Evolutionary conservation across 2,113 vertebrate genomes (phyloP).

Genomic region (Nothoprocta pentlandii): DNA sequence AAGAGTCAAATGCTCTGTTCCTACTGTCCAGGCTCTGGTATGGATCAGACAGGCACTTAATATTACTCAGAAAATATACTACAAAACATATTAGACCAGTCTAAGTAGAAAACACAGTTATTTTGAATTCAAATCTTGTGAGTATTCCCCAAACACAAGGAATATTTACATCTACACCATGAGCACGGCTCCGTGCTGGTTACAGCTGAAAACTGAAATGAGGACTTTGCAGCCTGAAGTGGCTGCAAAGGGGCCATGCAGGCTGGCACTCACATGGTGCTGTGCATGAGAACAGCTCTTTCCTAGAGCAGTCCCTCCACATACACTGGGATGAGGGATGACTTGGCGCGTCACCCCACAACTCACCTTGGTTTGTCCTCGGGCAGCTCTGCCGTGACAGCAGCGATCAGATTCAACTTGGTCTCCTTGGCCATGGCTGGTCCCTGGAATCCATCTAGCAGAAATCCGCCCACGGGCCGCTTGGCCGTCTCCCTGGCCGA

Average conservation of each 20-base stretch:
- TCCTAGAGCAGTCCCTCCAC: background rate
- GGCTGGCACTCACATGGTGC: background rate
- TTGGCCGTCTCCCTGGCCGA: constrained; percentile 95
- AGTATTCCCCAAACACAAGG: background rate
- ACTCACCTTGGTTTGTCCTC: constrained; percentile 93
- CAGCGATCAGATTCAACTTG: constrained; percentile 85
- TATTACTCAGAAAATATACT: background rate
- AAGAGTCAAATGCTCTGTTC: background rate
- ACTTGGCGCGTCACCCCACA: background rate
- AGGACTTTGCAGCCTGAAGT: background rate
- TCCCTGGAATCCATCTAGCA: constrained; percentile 92
- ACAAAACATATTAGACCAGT: background rate
- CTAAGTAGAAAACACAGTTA: background rate
- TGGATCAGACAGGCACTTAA: background rate
- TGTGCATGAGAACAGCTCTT: background rate
- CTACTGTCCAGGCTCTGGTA: background rate
- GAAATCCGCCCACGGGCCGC: constrained; percentile 93
- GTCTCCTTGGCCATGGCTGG: constrained; percentile 78
- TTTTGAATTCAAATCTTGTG: background rate
- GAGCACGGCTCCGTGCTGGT: background rate
- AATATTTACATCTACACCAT: background rate
- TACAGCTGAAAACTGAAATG: background rate
- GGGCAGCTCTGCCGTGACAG: constrained; percentile 88
- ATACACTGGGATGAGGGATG: background rate
- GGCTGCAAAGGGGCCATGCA: background rate